phyloP scores from a whole-genome alignment of 2,797 vertebrate genomes.

The Gila robusta region DNA sequence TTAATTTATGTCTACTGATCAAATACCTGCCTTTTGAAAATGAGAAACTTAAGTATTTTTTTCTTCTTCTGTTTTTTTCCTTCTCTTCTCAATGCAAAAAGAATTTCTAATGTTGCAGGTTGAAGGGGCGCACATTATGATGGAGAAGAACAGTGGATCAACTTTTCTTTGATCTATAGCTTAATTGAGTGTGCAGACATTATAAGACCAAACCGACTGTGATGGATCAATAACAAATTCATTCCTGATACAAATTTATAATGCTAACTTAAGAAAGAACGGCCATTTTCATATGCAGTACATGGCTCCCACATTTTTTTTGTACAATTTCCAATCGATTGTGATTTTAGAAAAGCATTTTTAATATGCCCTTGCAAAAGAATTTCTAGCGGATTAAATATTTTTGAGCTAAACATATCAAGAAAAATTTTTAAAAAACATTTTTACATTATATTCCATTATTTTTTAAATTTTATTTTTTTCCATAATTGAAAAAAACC shows the following conservation, averaged over 20 bases:
- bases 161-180: slow-evolving; percentile 60
- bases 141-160: slow-evolving; percentile 64
- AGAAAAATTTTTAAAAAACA: no score
- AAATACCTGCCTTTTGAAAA: slow-evolving; percentile 82
- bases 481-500: background rate
- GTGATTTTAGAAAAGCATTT: background rate
- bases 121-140: slow-evolving; percentile 65
- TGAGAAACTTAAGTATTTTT: slow-evolving; percentile 77
- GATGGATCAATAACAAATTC: slow-evolving; percentile 19
- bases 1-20: slow-evolving; percentile 87
- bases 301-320: background rate
- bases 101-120: slow-evolving; percentile 82
- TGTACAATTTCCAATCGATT: background rate
- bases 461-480: background rate
- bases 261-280: background rate
- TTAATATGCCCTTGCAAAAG: background rate
- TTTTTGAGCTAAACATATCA: background rate
- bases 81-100: slow-evolving; percentile 75
- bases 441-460: background rate
- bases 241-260: background rate
- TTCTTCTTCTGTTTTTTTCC: slow-evolving; percentile 65
- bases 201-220: slow-evolving; percentile 35
- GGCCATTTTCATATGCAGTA: background rate
- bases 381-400: background rate
- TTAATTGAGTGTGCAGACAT: slow-evolving; percentile 54